Evolutionary conservation across 2,888 invertebrate species (phyloP), one percentile per base, ranked within the genome.

Genomic region (Siphlonurus alternatus): DNA sequence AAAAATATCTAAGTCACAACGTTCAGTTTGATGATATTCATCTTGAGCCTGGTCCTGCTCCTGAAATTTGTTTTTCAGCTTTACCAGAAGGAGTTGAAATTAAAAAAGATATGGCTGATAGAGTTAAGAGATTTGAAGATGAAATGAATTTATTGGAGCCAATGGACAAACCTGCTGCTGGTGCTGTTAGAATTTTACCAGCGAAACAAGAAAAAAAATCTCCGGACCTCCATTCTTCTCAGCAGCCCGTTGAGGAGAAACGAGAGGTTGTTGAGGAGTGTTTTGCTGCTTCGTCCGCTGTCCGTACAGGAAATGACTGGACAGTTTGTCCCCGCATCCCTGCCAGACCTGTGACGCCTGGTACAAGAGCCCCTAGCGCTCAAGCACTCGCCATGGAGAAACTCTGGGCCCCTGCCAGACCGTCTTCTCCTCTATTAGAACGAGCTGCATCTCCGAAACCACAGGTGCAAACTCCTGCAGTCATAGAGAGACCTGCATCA

Each of bases 1-100:
- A 20, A 61, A 61, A 61, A 64, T 63, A 59, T 38, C 38, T 38
- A 38, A 38, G 38, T 38, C 38, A 38, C 15, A 38, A 38, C 15
- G 7, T 38, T 5, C 5, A 38, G 7, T 38, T 38, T 38, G 68
- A 79, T 71, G 77, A 80, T 65, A 77, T 84, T 61, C 78, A 79
- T 70, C 72, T 86, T 1, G 77, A 80, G 64, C 86, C 85, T 0
- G 87, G 85, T 69, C 83, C 86, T n/a, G 86, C 86, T 10, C 85
- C 86, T 51, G 83, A 86, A 75, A 83, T 86, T 61, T 82, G 83
- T 53, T 85, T 80, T 68, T 79, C 81, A 10, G 38, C 38, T 38
- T 38, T 38, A 38, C 38, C 38, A 38, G 38, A 38, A 15, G 38
- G 38, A 15, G 38, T 38, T 38, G 15, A 38, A 10, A 76, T 76